Conservation (phyloP, 2,797 vertebrate species). For the Hypotaenidia philippensis region DNA sequence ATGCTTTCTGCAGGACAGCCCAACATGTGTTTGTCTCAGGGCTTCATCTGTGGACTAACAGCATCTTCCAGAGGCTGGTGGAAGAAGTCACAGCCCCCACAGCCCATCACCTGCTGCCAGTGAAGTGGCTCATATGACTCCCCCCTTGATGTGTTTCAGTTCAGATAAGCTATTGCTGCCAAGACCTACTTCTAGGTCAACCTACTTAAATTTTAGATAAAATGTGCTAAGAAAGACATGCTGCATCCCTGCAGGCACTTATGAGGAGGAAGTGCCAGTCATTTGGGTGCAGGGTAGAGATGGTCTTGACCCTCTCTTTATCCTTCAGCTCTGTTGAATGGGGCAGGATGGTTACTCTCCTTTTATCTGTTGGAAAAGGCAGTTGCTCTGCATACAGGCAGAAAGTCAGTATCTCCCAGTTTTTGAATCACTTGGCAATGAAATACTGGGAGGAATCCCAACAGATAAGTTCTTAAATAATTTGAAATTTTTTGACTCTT, state of each 20-base stretch:
- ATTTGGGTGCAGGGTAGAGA: neutral
- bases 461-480: neutral
- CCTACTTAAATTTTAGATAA: neutral
- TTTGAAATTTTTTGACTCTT: neutral
- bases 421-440: neutral
- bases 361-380: neutral
- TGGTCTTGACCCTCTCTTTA: neutral
- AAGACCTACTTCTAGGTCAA: neutral
- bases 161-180: neutral
- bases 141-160: neutral
- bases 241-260: neutral
- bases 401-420: neutral
- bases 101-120: neutral
- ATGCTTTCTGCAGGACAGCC: neutral
- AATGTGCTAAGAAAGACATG: neutral
- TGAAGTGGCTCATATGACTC: neutral
- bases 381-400: neutral
- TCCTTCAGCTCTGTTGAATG: neutral
- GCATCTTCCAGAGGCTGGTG: neutral
- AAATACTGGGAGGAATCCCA: neutral
- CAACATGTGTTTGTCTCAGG: neutral
- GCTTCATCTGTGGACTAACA: neutral
- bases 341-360: neutral
- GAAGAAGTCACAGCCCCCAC: neutral
- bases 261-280: neutral